These are phyloP conservation scores for Dastarcus helophoroides DNA, from an alignment of 2,888 invertebrate genomes.

Conservation along the genomic window DNA sequence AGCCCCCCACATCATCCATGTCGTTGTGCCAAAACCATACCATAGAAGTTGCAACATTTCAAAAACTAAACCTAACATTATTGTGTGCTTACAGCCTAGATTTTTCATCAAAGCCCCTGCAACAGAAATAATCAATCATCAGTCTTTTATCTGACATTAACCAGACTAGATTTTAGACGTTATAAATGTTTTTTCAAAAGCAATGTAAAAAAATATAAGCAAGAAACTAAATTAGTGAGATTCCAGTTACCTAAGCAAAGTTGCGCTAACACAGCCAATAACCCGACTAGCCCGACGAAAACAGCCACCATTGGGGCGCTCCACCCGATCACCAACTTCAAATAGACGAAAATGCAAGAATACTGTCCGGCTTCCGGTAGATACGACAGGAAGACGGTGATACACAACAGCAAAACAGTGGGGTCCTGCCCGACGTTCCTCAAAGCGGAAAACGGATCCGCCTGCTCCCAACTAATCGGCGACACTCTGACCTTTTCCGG, in stretches of 20 bases:
- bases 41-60: conserved; percentile 95
- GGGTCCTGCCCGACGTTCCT: conserved; percentile 88
- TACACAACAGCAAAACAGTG: conserved; percentile 91
- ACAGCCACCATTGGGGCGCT: conserved; percentile 90
- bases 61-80: conserved; percentile 91
- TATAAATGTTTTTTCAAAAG: no score
- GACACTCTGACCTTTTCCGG: conserved; percentile 77
- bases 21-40: conserved; percentile 93
- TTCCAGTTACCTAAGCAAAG: conserved; percentile 57
- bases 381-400: conserved; percentile 95
- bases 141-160: no score
- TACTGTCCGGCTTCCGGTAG: conserved; percentile 98
- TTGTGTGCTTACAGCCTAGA: conserved; percentile 91
- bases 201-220: not conserved
- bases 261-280: conserved; percentile 92
- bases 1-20: conserved; percentile 99
- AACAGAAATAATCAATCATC: no score
- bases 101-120: conserved; percentile 46
- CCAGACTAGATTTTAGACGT: no score
- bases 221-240: conserved; percentile 1
- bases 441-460: conserved; percentile 93
- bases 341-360: conserved; percentile 98
- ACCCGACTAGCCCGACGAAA: conserved; percentile 94
- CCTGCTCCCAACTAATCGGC: conserved; percentile 93
- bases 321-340: conserved; percentile 94